phyloP scores from a whole-genome alignment of 2,888 invertebrate genomes.

The Maniola hyperantus region DNA sequence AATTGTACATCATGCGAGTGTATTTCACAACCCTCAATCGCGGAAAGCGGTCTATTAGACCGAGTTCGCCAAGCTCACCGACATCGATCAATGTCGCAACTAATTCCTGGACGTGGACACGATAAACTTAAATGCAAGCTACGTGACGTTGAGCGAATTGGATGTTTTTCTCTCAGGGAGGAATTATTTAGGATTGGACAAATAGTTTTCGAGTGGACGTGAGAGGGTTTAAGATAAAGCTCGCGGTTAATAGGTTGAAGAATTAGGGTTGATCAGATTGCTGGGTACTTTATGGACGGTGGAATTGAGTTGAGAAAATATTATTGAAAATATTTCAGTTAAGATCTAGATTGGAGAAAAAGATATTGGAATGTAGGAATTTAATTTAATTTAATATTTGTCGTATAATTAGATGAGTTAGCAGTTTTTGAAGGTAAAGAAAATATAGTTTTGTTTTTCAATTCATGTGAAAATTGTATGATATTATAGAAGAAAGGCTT shows the following conservation, averaged over 20 bases:
- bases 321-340: slow-evolving; percentile 29
- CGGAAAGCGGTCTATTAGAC: slow-evolving; percentile 45
- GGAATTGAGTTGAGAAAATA: slow-evolving; percentile 27
- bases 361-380: slow-evolving; percentile 1
- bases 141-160: slow-evolving; percentile 53
- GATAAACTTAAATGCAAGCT: slow-evolving; percentile 54
- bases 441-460: slow-evolving; percentile 6
- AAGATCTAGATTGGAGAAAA: background rate
- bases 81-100: slow-evolving; percentile 57
- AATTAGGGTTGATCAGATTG: slow-evolving; percentile 42
- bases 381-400: slow-evolving; percentile 11
- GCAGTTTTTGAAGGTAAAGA: background rate
- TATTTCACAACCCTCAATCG: slow-evolving; percentile 36
- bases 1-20: slow-evolving; percentile 34
- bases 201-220: slow-evolving; percentile 60
- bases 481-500: too few species aligned
- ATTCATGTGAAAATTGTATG: background rate
- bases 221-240: slow-evolving; percentile 52
- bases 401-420: slow-evolving; percentile 3
- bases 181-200: slow-evolving; percentile 65
- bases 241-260: slow-evolving; percentile 44
- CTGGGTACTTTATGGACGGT: slow-evolving; percentile 19
- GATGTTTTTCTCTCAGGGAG: slow-evolving; percentile 57
- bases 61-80: slow-evolving; percentile 38
- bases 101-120: slow-evolving; percentile 55